These are phyloP conservation scores for Chymomyza amoena DNA, from an alignment of 2,888 invertebrate species.

Conservation along the genomic window DNA sequence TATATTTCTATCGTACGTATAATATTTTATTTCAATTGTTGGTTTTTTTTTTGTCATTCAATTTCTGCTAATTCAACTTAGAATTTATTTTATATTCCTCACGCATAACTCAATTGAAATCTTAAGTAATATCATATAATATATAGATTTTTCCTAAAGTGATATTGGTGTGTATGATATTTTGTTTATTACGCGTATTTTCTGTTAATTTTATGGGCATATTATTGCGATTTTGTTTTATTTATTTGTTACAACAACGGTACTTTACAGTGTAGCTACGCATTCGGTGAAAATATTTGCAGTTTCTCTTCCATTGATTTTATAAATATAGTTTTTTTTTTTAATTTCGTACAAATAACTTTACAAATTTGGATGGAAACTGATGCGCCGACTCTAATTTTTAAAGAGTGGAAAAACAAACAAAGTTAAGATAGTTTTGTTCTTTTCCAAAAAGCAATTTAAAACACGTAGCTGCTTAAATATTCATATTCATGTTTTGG, in stretches of 20 bases:
- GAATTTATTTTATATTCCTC: conserved; percentile 43
- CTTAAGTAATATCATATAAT: background rate
- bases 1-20: conserved; percentile 24
- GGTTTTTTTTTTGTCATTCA: conserved; percentile 28
- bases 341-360: background rate
- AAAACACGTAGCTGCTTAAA: no score
- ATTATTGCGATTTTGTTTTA: conserved; percentile 41
- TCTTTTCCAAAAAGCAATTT: no score
- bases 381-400: background rate
- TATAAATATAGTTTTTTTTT: background rate
- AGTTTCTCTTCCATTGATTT: background rate
- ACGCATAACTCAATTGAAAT: conserved; percentile 42
- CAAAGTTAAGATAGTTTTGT: no score
- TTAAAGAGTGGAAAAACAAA: background rate
- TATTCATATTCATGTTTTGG: no score
- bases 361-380: background rate
- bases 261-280: conserved; percentile 77
- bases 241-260: conserved; percentile 50
- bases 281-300: conserved; percentile 34
- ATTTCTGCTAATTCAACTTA: conserved; percentile 31
- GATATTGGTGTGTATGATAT: conserved; percentile 4
- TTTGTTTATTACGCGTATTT: conserved; percentile 29
- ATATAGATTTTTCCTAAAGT: conserved; percentile 40
- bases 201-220: conserved; percentile 30
- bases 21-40: conserved; percentile 32